Base-by-base conservation (phyloP, 1,140 invertebrate genomes). In the Leucophenga varia region DNA sequence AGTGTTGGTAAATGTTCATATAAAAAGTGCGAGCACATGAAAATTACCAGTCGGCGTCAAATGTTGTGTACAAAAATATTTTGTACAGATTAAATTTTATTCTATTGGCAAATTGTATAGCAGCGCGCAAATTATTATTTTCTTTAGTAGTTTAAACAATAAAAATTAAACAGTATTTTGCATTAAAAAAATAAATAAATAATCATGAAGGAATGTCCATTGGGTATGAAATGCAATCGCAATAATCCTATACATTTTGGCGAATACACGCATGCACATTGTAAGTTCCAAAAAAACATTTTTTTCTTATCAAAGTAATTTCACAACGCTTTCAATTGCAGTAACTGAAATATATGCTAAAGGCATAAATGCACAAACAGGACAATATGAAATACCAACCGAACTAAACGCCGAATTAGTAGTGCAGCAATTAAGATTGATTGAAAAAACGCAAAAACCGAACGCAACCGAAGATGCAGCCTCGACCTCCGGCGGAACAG, bases 181-280 rank as follows among this genome's bases (percentile, higher is more conserved):
- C n/a, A n/a, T n/a, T n/a, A n/a, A n/a, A n/a, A n/a, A n/a, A n/a
- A n/a, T n/a, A n/a, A n/a, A n/a, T n/a, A n/a, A n/a, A n/a, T n/a
- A n/a, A n/a, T n/a, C n/a, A n/a, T 52, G 36, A 55, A 55, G 19
- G 25, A 9, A 14, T 89, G 87, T 68, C 81, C 77, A 51, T 87
- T 85, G 64, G 84, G 81, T 2, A 78, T 79, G 25, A 80, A 81
- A 47, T 93, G 90, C 64, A 92, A 89, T 57, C 77, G 89, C 55
- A 80, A 83, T 54, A 91, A 90, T 80, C 84, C 86, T 5, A 80
- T 84, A 51, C 90, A 93, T 78, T 85, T 91, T 39, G 79, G 78
- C 43, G 83, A 91, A 72, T 91, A 82, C 76, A 79, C 79, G 43
- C 90, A 92, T 80, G 81, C 84, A 9, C 85, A 88, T 64, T 81